Evolutionary conservation across 2,888 invertebrate species (phyloP), one percentile per base, ranked within the genome.

Genomic region (Crioceris asparagi): DNA sequence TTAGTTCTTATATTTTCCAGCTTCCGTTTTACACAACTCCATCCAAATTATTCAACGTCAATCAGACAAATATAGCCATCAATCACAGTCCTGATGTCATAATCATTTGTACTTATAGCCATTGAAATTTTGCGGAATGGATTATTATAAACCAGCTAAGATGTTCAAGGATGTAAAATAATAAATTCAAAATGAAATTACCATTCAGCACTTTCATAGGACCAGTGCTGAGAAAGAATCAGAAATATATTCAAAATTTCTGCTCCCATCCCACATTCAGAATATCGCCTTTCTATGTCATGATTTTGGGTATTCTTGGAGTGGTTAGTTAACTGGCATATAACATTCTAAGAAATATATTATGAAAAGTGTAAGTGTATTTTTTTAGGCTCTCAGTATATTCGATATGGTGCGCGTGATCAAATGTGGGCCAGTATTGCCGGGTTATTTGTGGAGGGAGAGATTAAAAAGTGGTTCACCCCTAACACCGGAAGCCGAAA

Each of bases 381-480:
- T 42, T 35, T 48, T 53, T 40, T 38, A 62, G 64, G 40, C 52
- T 23, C 47, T 63, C 31, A 59, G 59, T 41, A 33, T 58, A 17
- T 53, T 58, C 39, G 63, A 64, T 46, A 56, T 63, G 17, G 33
- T 56, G 25, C 51, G 56, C 37, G 55, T 64, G 32, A 47, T 64
- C 21, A 53, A 47, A 45, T 54, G 55, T 33, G 63, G 62, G 1
- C 50, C 58, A 15, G 47, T 49, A 15, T 40, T 62, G 32, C 59
- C 61, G 1, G 55, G 55, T 29, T 56, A 53, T 33, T 45, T 61
- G 38, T 50, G 50, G 50, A 47, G 56, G 27, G 47, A 52, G 30
- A 43, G 59, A 26, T 43, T 56, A 18, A 53, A 56, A 46, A 45
- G 46, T 19, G 54, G 52, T 11, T 54, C 52, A 41, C 29, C 59